Evolutionary conservation across 1,140 invertebrate species (phyloP).

Genomic region (Trinorchestia longiramus): DNA sequence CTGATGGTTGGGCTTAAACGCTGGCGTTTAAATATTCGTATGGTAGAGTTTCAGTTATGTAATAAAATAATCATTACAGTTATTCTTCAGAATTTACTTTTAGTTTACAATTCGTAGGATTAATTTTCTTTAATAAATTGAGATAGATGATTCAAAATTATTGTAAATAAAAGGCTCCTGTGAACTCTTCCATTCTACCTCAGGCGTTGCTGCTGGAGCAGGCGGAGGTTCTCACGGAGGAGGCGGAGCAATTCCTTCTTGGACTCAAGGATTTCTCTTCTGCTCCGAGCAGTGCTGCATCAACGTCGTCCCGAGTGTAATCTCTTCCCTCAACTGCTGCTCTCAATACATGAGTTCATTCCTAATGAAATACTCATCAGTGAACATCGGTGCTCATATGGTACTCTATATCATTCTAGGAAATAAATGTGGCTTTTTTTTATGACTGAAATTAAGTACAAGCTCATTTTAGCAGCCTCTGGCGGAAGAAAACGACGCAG

Average conservation of each 20-base stretch:
- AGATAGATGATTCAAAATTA: neutral
- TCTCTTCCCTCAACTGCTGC: neutral
- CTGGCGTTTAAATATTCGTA: too few species aligned
- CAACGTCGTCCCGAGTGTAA: neutral
- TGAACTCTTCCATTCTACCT: neutral
- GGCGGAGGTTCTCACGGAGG: slow-evolving; percentile 83
- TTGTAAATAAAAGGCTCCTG: neutral
- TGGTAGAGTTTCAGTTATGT: too few species aligned
- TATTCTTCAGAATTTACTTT: too few species aligned
- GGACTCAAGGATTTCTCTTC: slow-evolving; percentile 52
- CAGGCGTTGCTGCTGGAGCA: slow-evolving; percentile 83
- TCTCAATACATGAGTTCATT: neutral
- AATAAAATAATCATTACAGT: too few species aligned
- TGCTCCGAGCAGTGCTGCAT: neutral
- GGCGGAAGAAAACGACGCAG: too few species aligned
- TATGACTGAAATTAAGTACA: neutral
- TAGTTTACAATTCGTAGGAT: neutral
- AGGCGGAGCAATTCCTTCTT: slow-evolving; percentile 76
- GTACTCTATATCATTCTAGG: neutral
- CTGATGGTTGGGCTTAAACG: too few species aligned
- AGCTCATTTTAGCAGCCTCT: too few species aligned
- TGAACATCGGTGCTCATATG: too few species aligned
- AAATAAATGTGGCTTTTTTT: neutral
- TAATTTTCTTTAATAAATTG: neutral
- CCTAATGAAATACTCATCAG: neutral